These are phyloP conservation scores for Hephaestus fuliginosus DNA, from an alignment of 2,797 vertebrate genomes.

Conservation along the genomic window DNA sequence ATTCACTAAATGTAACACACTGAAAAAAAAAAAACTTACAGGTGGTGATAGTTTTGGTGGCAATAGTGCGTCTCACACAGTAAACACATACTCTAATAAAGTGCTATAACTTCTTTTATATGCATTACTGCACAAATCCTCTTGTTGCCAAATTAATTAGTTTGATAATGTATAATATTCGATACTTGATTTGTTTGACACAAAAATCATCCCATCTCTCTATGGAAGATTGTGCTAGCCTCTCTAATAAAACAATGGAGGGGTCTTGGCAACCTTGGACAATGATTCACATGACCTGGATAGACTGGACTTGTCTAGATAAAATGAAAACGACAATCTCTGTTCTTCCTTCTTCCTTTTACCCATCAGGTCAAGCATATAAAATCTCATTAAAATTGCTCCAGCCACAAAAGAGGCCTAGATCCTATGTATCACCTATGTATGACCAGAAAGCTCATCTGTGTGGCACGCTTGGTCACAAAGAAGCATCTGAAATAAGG, in stretches of 20 bases:
- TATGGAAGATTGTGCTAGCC: not conserved
- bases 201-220: not conserved
- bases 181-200: not conserved
- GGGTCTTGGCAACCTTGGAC: not conserved
- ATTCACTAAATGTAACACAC: conserved; percentile 9
- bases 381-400: conserved; percentile 67
- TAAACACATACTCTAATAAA: conserved; percentile 1
- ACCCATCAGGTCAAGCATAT: conserved; percentile 60
- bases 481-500: not conserved
- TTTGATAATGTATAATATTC: not conserved
- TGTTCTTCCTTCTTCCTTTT: conserved; percentile 16
- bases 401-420: conserved; percentile 41
- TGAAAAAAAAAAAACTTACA: not conserved
- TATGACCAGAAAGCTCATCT: conserved; percentile 16
- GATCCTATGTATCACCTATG: conserved; percentile 48
- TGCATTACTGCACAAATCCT: not conserved
- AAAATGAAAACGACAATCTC: not conserved
- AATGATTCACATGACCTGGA: conserved; percentile 8
- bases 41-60: conserved; percentile 6
- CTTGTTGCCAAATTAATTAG: not conserved
- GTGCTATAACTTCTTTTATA: not conserved
- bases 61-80: not conserved
- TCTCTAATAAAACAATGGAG: conserved; percentile 4
- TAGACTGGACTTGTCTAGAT: not conserved
- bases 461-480: not conserved